These are phyloP conservation scores for Steinernema feltiae DNA, from an alignment of 1,140 invertebrate genomes.

Conservation along the genomic window DNA sequence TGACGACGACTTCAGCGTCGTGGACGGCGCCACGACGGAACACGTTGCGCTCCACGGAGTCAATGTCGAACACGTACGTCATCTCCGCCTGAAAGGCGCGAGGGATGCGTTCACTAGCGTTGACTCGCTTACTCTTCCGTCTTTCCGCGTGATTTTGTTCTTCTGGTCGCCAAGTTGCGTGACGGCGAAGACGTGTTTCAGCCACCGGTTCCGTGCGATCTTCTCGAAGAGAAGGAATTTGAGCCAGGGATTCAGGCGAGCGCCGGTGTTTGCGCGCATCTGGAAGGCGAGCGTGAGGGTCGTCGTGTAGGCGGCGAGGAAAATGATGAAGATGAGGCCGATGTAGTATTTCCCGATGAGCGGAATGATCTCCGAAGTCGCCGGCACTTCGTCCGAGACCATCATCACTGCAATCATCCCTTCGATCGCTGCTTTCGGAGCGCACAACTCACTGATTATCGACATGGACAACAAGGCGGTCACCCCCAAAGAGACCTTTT, in stretches of 20 bases:
- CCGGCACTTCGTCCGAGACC: conserved; percentile 51
- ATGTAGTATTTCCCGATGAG: conserved; percentile 52
- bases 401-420: conserved; percentile 41
- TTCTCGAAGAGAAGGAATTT: conserved; percentile 45
- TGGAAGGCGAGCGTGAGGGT: conserved; percentile 48
- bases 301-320: conserved; percentile 49
- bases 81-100: not conserved
- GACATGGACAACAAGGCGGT: conserved; percentile 49
- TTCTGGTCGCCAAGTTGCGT: conserved; percentile 34
- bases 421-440: not conserved
- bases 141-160: not conserved
- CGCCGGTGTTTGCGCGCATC: conserved; percentile 49
- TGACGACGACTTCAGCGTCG: conserved; percentile 5
- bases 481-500: conserved; percentile 47
- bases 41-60: not conserved
- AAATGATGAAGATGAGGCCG: conserved; percentile 50
- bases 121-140: not conserved
- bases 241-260: conserved; percentile 36
- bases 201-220: conserved; percentile 41
- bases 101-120: not conserved
- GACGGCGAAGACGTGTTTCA: conserved; percentile 46
- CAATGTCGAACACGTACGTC: not conserved
- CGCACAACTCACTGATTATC: conserved; percentile 37
- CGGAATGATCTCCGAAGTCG: conserved; percentile 50
- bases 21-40: not conserved